These are phyloP conservation scores for Tachina fera DNA, from an alignment of 2,888 invertebrate species.

Conservation along the genomic window DNA sequence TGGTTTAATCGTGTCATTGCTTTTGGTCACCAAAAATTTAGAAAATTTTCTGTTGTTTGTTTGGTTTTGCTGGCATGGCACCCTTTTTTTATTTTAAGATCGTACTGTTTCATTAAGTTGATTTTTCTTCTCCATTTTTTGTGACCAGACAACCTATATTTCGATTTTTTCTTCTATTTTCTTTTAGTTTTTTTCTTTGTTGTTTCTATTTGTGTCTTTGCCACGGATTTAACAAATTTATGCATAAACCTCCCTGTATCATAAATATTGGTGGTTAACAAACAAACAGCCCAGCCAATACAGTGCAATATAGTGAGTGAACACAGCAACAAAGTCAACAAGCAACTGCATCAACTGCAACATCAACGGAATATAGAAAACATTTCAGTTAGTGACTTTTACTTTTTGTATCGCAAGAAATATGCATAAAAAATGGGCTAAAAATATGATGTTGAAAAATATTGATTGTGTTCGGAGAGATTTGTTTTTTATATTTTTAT, in stretches of 20 bases:
- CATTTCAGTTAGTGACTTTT: conserved; percentile 63
- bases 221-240: conserved; percentile 56
- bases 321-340: background rate
- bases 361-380: conserved; percentile 11
- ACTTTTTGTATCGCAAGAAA: conserved; percentile 53
- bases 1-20: conserved; percentile 68
- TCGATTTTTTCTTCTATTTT: conserved; percentile 33
- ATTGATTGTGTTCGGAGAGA: conserved; percentile 46
- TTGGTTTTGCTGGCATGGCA: conserved; percentile 59
- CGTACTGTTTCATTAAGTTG: conserved; percentile 59
- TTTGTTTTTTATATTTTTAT: conserved; percentile 13
- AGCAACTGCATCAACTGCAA: conserved; percentile 2
- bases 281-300: conserved; percentile 16
- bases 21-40: conserved; percentile 58
- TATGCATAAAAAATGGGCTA: background rate
- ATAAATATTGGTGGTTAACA: conserved; percentile 65
- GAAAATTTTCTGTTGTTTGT: conserved; percentile 1
- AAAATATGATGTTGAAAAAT: conserved; percentile 55
- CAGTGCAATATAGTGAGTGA: conserved; percentile 7
- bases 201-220: conserved; percentile 2
- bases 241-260: conserved; percentile 68
- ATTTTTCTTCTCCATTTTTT: background rate
- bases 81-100: conserved; percentile 49
- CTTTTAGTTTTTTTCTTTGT: background rate
- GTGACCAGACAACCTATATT: conserved; percentile 71